These are phyloP conservation scores for Nomada ferruginata DNA, from an alignment of 2,888 invertebrate genomes.

Conservation along the genomic window DNA sequence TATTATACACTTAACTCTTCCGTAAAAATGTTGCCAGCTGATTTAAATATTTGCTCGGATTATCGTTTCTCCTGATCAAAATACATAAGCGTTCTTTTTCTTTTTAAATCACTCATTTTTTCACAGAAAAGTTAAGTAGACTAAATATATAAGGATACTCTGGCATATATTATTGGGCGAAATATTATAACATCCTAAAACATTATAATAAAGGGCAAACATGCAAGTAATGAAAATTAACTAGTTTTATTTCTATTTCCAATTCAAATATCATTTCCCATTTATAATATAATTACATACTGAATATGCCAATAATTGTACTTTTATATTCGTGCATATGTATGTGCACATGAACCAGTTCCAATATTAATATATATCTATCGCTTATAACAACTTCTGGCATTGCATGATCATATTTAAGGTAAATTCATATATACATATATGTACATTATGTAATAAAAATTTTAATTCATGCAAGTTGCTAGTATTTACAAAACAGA, in stretches of 20 bases:
- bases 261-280: background rate
- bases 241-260: background rate
- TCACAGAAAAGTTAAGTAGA: conserved; percentile 21
- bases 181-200: conserved; percentile 32
- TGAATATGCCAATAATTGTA: conserved; percentile 17
- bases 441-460: conserved; percentile 19
- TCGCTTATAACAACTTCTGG: conserved; percentile 31
- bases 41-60: too few relatives aligned
- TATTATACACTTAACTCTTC: conserved; percentile 26
- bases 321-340: conserved; percentile 31
- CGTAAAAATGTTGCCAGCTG: conserved; percentile 5
- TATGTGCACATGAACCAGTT: conserved; percentile 24
- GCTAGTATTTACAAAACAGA: conserved; percentile 35
- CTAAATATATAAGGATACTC: conserved; percentile 10
- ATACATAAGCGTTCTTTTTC: background rate
- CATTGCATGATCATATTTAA: conserved; percentile 39
- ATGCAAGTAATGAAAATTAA: conserved; percentile 42
- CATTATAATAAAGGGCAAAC: conserved; percentile 32
- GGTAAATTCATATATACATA: conserved; percentile 31
- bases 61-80: background rate
- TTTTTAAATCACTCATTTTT: background rate
- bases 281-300: conserved; percentile 8
- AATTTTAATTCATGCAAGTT: conserved; percentile 44
- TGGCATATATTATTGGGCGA: conserved; percentile 16
- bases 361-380: conserved; percentile 30